Base-by-base conservation (phyloP, 2,888 invertebrate species). In the Acleris sparsana region DNA sequence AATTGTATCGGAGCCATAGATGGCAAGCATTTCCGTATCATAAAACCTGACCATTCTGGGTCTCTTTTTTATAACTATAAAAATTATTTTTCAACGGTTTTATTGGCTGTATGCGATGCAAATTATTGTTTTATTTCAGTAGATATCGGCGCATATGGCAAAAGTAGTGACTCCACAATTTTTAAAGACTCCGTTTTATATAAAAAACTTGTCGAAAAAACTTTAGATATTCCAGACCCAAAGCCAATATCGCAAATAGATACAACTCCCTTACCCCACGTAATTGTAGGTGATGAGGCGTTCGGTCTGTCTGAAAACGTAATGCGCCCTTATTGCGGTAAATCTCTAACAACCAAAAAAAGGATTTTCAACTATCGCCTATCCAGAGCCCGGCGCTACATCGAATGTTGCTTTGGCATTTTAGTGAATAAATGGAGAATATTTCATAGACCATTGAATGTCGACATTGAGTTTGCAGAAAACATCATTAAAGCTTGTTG, bases 381-480 rank as follows among this genome's bases (percentile, higher is more conserved):
- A 11, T 64, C 62, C 17, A 56, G 69, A 58, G 71, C 71, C 1
- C 17, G 69, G 33, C 68, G 71, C 51, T 57, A 46, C 29, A 43
- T 70, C 56, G 66, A 70, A 39, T 62, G 67, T 55, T 49, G 39
- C 17, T 70, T 68, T 62, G 69, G 69, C 16, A 64, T 69, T n/a
- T 16, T 67, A 53, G 55, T 18, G 43, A 69, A 69, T 60, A 69
- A 69, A 62, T 69, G 63, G 67, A n/a, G 69, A 44, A 67, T 70
- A 43, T 67, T 70, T 57, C 68, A 69, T 44, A 58, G 53, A 53
- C 70, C 68, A 18, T n/a, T 70, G 3, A 60, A 65, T 51, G 67
- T 64, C 5, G 5, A 62, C 29, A 62, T 53, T 43, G 68, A 66
- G 11, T 68, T 68, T 57, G 66, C 68, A 17, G 33, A 56, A 49